Evolutionary conservation across 2,888 invertebrate genomes (phyloP).

Genomic region (Cheiracanthium punctorium): DNA sequence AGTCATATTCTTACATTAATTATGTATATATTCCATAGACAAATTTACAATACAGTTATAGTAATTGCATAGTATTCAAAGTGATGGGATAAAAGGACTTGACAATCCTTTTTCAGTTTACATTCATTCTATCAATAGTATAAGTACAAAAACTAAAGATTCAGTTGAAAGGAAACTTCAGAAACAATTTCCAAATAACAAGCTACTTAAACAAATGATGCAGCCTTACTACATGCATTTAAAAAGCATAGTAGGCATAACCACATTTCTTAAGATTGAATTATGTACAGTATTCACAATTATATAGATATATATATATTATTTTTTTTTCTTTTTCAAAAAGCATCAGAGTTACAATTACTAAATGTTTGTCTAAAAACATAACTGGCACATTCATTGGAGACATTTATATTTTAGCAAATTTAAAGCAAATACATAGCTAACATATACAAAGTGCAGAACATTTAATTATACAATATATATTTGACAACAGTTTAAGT

Average conservation of each 20-base stretch:
- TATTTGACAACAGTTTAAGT: neutral
- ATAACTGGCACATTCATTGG: neutral
- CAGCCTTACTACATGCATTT: too few species aligned
- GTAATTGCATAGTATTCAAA: slow-evolving; percentile 18
- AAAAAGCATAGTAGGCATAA: neutral
- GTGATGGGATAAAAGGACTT: slow-evolving; percentile 4
- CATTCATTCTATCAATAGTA: neutral
- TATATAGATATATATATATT: too few species aligned
- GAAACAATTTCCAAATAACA: neutral
- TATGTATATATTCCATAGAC: neutral
- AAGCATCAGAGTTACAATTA: neutral
- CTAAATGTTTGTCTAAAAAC: neutral
- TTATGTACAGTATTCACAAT: neutral
- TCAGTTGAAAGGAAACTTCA: neutral
- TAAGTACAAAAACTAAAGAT: neutral
- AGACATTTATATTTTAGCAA: neutral
- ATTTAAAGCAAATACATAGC: neutral
- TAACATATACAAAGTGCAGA: neutral
- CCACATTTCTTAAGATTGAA: neutral
- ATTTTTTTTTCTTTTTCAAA: too few species aligned
- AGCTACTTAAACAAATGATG: neutral
- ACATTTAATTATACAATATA: neutral
- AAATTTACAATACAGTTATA: neutral
- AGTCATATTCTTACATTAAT: too few species aligned
- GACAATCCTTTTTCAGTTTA: neutral